Evolutionary conservation across 2,113 vertebrate genomes (phyloP).

Genomic region (Rhadina sibilatrix): DNA sequence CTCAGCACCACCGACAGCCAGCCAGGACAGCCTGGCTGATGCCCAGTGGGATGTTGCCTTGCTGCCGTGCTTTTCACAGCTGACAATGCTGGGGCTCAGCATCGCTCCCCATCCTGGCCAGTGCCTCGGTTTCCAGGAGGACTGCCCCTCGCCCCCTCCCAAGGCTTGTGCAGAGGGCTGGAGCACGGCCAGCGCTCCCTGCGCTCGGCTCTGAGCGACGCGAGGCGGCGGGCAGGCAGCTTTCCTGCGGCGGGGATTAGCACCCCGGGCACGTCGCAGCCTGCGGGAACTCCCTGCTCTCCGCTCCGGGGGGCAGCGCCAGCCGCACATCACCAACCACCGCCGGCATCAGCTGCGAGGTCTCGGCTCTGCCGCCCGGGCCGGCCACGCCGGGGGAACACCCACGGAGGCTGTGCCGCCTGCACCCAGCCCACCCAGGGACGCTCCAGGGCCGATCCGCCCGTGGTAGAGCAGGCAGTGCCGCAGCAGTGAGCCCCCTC

Average conservation of each 20-base stretch:
- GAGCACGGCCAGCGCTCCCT: not conserved
- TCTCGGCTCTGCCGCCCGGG: not conserved
- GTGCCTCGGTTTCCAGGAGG: not conserved
- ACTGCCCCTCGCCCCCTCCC: not conserved
- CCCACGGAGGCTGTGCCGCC: not conserved
- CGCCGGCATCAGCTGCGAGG: not conserved
- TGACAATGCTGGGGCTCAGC: not conserved
- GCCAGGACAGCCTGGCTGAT: not conserved
- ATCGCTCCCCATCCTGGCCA: not conserved
- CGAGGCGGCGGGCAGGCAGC: not conserved
- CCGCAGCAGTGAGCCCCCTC: not conserved
- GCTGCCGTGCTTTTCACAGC: not conserved
- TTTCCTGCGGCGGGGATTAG: constrained; percentile 34
- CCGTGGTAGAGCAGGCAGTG: not conserved
- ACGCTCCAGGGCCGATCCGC: not conserved
- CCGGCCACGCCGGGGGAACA: not conserved
- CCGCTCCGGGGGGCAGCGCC: not conserved
- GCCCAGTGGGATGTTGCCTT: accelerated
- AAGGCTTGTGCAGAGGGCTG: not conserved
- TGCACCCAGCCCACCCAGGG: not conserved
- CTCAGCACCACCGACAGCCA: not conserved
- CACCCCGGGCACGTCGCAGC: constrained; percentile 46
- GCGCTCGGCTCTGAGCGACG: not conserved
- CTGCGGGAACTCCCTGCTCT: not conserved
- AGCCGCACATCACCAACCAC: not conserved